Evolutionary conservation across 2,797 vertebrate species (phyloP), one percentile per base, ranked within the genome.

Genomic region (Sciurus carolinensis): DNA sequence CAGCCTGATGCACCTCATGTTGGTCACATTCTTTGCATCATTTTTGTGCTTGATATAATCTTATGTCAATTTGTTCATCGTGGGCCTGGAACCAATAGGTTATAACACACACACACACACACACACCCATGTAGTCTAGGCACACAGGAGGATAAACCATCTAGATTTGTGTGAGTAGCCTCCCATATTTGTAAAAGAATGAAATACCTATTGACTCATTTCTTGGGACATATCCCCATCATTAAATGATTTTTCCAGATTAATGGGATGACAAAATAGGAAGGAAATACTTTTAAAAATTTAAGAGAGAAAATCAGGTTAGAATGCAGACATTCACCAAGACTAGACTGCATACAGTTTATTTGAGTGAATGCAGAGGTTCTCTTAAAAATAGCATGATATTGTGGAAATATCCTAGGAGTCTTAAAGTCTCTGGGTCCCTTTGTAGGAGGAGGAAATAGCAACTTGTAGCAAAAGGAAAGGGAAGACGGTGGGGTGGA

Each of bases 221-320:
- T 94, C 28, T 75, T 36, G 54, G 77, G 39, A 66, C 0, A 20
- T n/a, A 64, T 66, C 36, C 24, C n/a, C 15, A 26, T 81, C n/a
- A 73, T 39, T 42, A 50, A 87, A 18, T 64, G 44, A 10, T 89
- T 89, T 57, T 89, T 93, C 17, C n/a, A 88, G 30, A 90, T 86
- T 44, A 91, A 64, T 1, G 7, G 36, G 24, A 39, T 85, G 20
- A 4, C 39, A 90, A 47, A 79, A 59, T 91, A 87, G 33, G 18
- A 26, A 90, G 83, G 88, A 76, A 42, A 11, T 54, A 85, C 39
- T 17, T 22, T 8, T 57, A 57, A 57, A 57, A 57, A 57, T 6
- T 57, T 57, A 22, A 57, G 54, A 17, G 20, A 22, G 18, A 57
- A 57, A 57, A 57, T 22, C 54, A 57, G 22, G 20, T 57, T 57